A percentile compares a stretch with the other conserved stretches of the same genome.
Conservation (phyloP, 2,888 invertebrate species). For the Hartigia nigra region DNA sequence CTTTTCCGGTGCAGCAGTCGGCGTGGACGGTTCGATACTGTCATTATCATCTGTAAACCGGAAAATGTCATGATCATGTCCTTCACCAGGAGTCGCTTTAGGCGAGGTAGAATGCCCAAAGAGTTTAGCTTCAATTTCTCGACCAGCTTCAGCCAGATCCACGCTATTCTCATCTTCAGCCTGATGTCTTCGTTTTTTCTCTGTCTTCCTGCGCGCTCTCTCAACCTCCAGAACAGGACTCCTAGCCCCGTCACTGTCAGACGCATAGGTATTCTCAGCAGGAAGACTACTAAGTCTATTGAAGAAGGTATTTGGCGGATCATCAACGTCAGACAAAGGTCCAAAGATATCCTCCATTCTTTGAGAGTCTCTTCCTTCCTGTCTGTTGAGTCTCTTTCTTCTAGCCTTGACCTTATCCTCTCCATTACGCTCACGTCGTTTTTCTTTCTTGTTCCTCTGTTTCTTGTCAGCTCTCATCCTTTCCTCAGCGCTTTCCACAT, state of each 20-base stretch:
- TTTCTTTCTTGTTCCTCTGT: constrained; percentile 64
- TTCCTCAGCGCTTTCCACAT: constrained; percentile 52
- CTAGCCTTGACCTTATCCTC: constrained; percentile 62
- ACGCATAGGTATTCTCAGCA: constrained; percentile 64
- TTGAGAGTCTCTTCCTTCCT: constrained; percentile 70
- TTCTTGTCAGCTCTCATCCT: constrained; percentile 64
- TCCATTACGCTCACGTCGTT: constrained; percentile 59
- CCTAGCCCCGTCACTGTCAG: constrained; percentile 68
- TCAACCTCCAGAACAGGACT: constrained; percentile 64
- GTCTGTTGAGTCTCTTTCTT: constrained; percentile 67
- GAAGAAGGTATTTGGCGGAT: constrained; percentile 58
- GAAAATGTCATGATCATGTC: constrained; percentile 68
- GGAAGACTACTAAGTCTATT: constrained; percentile 50
- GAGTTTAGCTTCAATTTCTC: constrained; percentile 84
- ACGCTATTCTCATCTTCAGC: constrained; percentile 83
- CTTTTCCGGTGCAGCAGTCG: constrained; percentile 64
- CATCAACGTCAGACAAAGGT: constrained; percentile 82
- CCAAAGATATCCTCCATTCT: constrained; percentile 91
- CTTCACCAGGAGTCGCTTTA: constrained; percentile 69
- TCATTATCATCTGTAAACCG: constrained; percentile 74
- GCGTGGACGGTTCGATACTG: constrained; percentile 67
- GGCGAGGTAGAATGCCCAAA: constrained; percentile 73
- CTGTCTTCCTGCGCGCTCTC: constrained; percentile 54
- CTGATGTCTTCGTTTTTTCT: constrained; percentile 58
- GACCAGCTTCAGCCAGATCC: constrained; percentile 84